A percentile compares a stretch with the other conserved stretches of the same genome.
Evolutionary conservation across 2,797 vertebrate species (phyloP).

Genomic region (Furcifer pardalis): DNA sequence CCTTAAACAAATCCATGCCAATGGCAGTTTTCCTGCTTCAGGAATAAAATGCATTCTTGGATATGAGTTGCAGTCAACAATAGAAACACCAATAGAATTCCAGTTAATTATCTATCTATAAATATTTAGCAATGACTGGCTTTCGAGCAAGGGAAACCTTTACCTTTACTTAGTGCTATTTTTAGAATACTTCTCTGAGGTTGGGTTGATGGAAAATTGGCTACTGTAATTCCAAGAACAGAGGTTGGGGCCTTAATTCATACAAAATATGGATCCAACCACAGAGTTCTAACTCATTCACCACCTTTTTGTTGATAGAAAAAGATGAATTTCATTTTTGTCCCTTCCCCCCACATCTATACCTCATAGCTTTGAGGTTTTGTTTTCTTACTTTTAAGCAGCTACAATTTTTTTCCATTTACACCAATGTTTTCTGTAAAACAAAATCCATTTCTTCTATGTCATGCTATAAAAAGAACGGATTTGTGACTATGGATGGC

Average conservation of each 20-base stretch:
- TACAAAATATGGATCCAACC: background rate
- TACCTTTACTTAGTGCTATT: background rate
- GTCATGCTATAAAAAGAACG: slow-evolving; percentile 8
- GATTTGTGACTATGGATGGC: slow-evolving; percentile 15
- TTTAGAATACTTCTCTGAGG: background rate
- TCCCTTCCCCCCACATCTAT: too few relatives aligned
- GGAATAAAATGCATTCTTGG: too few relatives aligned
- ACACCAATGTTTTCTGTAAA: background rate
- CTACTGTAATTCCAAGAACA: background rate
- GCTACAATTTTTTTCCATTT: background rate
- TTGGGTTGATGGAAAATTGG: too few relatives aligned
- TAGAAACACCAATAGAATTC: too few relatives aligned
- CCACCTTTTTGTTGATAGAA: background rate
- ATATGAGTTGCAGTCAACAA: too few relatives aligned
- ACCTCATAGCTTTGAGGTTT: too few relatives aligned
- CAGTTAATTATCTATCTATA: too few relatives aligned
- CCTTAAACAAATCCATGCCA: too few relatives aligned
- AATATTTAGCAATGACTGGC: background rate
- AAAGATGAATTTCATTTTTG: background rate
- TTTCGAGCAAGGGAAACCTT: too few relatives aligned
- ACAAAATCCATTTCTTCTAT: slow-evolving; percentile 3
- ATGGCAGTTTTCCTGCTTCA: too few relatives aligned
- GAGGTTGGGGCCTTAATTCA: background rate
- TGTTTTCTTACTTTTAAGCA: background rate
- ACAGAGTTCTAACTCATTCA: too few relatives aligned